Percentiles rank a stretch among this genome's conserved stretches.
Evolutionary conservation across 1,140 invertebrate species (phyloP).

Genomic region (Planococcus citri): DNA sequence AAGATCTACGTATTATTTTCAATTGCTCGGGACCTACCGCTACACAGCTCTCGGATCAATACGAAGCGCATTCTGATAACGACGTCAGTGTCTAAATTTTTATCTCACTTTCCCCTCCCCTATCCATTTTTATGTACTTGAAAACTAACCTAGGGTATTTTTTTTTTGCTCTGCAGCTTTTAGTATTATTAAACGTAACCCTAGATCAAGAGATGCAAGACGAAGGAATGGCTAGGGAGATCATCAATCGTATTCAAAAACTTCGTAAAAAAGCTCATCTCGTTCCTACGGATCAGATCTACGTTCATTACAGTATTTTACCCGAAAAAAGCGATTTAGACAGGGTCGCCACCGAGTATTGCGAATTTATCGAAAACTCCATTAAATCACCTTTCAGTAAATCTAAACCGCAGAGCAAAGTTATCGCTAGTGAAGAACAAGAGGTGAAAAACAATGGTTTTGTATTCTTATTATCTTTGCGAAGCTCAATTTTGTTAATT

Average conservation of each 20-base stretch:
- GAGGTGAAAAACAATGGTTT: slow-evolving; percentile 39
- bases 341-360: slow-evolving; percentile 53
- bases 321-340: slow-evolving; percentile 47
- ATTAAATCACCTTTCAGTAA: slow-evolving; percentile 58
- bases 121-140: slow-evolving; percentile 2
- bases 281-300: slow-evolving; percentile 80
- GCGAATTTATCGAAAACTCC: slow-evolving; percentile 62
- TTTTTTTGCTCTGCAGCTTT: slow-evolving; percentile 33
- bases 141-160: slow-evolving; percentile 9
- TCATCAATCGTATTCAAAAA: slow-evolving; percentile 94
- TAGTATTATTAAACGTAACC: slow-evolving; percentile 53
- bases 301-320: slow-evolving; percentile 61
- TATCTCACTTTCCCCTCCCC: neutral
- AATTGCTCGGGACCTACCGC: slow-evolving; percentile 44
- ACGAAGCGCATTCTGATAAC: slow-evolving; percentile 82
- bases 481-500: neutral
- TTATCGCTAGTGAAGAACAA: slow-evolving; percentile 41
- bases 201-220: slow-evolving; percentile 51
- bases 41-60: slow-evolving; percentile 49
- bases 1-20: slow-evolving; percentile 68
- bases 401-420: slow-evolving; percentile 32
- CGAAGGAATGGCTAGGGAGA: slow-evolving; percentile 84
- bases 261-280: slow-evolving; percentile 91
- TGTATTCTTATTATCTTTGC: slow-evolving; percentile 37
- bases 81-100: slow-evolving; percentile 40